Conservation (phyloP, 1,140 invertebrate genomes). For the Drosophila tani region DNA sequence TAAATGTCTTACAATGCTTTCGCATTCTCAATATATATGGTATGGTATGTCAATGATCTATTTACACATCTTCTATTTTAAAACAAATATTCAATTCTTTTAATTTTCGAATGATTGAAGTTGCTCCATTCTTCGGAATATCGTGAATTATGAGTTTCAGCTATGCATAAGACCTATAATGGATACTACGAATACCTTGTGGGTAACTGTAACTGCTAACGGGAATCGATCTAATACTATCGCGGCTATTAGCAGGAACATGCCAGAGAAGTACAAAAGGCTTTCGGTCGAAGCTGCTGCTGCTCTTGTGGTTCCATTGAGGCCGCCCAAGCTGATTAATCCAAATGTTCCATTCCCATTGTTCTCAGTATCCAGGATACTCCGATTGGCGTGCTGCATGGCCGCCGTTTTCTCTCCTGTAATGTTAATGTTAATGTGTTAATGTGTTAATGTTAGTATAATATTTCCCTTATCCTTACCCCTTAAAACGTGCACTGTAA, state of each 20-base stretch:
- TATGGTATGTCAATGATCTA: slow-evolving; percentile 49
- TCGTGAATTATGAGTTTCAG: slow-evolving; percentile 57
- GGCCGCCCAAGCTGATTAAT: slow-evolving; percentile 54
- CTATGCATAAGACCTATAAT: slow-evolving; percentile 57
- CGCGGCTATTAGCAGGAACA: slow-evolving; percentile 48
- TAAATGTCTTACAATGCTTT: slow-evolving; percentile 58
- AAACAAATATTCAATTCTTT: slow-evolving; percentile 49
- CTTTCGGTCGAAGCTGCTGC: slow-evolving; percentile 22
- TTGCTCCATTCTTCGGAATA: slow-evolving; percentile 44
- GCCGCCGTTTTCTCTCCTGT: slow-evolving; percentile 88
- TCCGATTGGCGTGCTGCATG: slow-evolving; percentile 88
- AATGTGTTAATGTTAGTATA: too few species aligned
- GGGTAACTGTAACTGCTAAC: slow-evolving; percentile 26
- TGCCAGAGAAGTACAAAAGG: slow-evolving; percentile 42
- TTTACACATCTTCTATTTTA: slow-evolving; percentile 71
- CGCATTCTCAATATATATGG: slow-evolving; percentile 39
- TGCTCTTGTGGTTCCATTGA: slow-evolving; percentile 47
- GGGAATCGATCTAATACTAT: slow-evolving; percentile 30
- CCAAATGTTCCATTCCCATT: slow-evolving; percentile 63
- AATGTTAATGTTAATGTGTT: too few species aligned
- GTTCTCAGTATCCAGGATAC: slow-evolving; percentile 71
- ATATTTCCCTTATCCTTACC: slow-evolving; percentile 58
- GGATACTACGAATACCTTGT: slow-evolving; percentile 48
- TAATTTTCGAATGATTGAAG: slow-evolving; percentile 53
- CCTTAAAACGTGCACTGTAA: slow-evolving; percentile 89